Evolutionary conservation across 2,888 invertebrate genomes (phyloP).

Genomic region (Dynastes hyllus): DNA sequence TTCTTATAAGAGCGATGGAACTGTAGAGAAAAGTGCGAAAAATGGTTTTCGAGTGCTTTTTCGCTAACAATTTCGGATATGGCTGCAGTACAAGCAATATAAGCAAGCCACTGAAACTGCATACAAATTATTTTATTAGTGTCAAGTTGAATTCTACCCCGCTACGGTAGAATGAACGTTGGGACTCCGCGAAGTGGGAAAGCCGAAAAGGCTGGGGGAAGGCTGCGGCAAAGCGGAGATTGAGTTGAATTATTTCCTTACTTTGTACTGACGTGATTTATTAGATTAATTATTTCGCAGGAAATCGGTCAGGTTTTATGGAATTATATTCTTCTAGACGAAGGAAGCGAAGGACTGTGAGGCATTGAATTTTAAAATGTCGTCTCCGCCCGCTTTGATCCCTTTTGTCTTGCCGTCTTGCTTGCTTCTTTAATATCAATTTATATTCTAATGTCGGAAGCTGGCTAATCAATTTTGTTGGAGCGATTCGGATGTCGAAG

Average conservation of each 20-base stretch:
- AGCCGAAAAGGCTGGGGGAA: background rate
- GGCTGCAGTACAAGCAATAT: background rate
- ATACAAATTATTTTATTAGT: constrained; percentile 45
- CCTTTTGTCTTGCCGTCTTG: background rate
- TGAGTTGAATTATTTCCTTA: constrained; percentile 17
- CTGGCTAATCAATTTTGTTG: background rate
- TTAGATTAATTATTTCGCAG: constrained; percentile 15
- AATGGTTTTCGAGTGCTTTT: background rate
- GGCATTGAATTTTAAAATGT: constrained; percentile 17
- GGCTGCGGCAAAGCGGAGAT: background rate
- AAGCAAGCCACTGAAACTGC: constrained; percentile 1
- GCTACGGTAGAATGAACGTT: background rate
- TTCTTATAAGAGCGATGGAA: background rate
- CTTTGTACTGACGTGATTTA: background rate
- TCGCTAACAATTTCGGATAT: background rate
- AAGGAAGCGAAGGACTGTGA: background rate
- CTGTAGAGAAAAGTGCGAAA: background rate
- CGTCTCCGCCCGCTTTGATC: background rate
- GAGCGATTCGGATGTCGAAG: constrained; percentile 10
- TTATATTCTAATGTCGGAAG: background rate
- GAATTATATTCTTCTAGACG: constrained; percentile 5
- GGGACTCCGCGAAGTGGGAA: background rate
- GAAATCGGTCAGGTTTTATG: constrained; percentile 21
- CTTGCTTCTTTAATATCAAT: constrained; percentile 5
- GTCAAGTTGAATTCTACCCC: constrained; percentile 8